phyloP scores from a whole-genome alignment of 2,113 vertebrate species.

The Cepphus grylle region DNA sequence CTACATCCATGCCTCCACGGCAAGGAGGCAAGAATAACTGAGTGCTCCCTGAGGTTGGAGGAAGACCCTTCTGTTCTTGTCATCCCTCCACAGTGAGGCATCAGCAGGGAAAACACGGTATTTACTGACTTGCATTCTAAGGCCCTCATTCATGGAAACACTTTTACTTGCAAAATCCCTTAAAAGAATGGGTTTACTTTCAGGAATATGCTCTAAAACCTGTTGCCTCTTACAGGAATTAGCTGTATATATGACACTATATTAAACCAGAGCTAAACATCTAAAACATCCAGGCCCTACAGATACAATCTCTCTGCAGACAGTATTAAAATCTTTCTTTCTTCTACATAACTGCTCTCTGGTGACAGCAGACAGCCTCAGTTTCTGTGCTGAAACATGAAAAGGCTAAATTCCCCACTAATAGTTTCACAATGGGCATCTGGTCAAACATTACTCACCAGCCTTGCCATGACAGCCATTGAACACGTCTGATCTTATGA shows the following conservation, averaged over 20 bases:
- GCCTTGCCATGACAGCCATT: not conserved
- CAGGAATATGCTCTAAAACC: not conserved
- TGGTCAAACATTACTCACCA: not conserved
- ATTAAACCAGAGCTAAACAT: not conserved
- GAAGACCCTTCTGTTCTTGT: not conserved
- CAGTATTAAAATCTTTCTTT: not conserved
- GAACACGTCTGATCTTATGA: not conserved
- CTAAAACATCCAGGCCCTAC: not conserved
- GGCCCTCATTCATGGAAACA: not conserved
- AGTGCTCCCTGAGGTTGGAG: not conserved
- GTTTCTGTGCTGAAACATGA: not conserved
- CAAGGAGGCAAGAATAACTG: not conserved
- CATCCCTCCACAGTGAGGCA: not conserved
- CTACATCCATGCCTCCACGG: not conserved
- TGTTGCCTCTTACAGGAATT: not conserved
- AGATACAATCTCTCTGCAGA: not conserved
- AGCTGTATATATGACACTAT: not conserved
- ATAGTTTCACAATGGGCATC: not conserved
- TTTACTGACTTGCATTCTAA: not conserved
- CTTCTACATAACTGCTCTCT: not conserved
- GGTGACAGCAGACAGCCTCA: not conserved
- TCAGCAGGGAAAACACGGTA: not conserved
- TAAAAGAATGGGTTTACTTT: not conserved
- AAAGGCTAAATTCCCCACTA: not conserved
- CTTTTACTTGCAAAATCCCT: not conserved